Percentiles rank a stretch among this genome's conserved stretches.
Evolutionary conservation across 2,113 vertebrate genomes (phyloP).

Genomic region (Rhabdomys dilectus): DNA sequence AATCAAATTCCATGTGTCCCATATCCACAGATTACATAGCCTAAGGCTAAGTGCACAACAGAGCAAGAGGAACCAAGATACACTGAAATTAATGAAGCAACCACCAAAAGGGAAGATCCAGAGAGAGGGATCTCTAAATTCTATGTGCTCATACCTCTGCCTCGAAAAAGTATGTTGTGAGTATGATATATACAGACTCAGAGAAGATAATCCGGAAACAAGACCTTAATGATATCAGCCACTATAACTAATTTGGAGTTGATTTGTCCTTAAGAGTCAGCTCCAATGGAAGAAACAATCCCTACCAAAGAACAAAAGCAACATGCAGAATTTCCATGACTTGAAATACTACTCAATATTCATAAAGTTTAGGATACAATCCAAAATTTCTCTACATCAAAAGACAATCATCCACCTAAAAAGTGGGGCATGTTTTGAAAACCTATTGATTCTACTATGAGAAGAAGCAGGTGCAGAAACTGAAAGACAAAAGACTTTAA

Average conservation of each 20-base stretch:
- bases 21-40: not conserved
- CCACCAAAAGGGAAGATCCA: not conserved
- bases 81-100: not conserved
- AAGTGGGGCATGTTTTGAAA: slow-evolving; percentile 41
- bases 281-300: slow-evolving; percentile 24
- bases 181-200: not conserved
- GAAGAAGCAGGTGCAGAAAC: not conserved
- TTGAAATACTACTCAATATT: slow-evolving; percentile 46
- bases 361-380: slow-evolving; percentile 2
- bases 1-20: not conserved
- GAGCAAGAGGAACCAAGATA: not conserved
- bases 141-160: not conserved
- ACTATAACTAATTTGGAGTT: not conserved
- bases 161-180: not conserved
- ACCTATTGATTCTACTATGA: not conserved
- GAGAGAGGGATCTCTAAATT: not conserved
- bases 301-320: not conserved
- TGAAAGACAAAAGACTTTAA: not conserved
- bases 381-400: slow-evolving; percentile 22
- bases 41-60: slow-evolving; percentile 8
- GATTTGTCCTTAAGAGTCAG: not conserved
- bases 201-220: not conserved
- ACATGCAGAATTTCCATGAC: not conserved
- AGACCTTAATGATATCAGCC: not conserved
- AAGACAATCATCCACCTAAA: not conserved